Evolutionary conservation across 1,140 invertebrate species (phyloP).

Genomic region (Conus betulinus): DNA sequence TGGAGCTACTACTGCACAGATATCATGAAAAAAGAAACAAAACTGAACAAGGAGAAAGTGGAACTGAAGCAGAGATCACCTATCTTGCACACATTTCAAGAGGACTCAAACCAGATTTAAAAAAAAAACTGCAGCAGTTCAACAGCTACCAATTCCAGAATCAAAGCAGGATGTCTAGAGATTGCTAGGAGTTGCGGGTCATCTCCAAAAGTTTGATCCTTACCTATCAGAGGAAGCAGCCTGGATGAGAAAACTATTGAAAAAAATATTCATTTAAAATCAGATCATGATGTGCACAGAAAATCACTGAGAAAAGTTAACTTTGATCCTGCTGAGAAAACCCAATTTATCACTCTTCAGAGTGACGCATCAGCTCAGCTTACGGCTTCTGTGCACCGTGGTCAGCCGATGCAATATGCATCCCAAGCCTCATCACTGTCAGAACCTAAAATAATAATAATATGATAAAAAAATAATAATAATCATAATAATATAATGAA

Average conservation of each 20-base stretch:
- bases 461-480: no score
- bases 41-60: no score
- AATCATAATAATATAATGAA: slow-evolving; percentile 65
- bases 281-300: slow-evolving; percentile 30
- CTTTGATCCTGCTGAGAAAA: neutral
- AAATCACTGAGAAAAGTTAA: slow-evolving; percentile 1
- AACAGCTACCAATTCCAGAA: no score
- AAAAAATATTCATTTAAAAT: slow-evolving; percentile 36
- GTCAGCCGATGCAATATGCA: slow-evolving; percentile 71
- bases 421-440: slow-evolving; percentile 55
- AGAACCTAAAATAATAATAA: no score
- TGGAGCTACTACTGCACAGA: no score
- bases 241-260: slow-evolving; percentile 47
- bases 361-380: neutral
- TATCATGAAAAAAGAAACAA: no score
- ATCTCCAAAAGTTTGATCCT: slow-evolving; percentile 64
- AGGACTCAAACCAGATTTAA: neutral
- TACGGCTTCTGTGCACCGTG: neutral
- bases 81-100: slow-evolving; percentile 44
- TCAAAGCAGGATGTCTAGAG: slow-evolving; percentile 36
- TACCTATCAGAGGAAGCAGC: slow-evolving; percentile 67
- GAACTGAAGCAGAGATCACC: slow-evolving; percentile 21
- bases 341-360: neutral
- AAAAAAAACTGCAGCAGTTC: slow-evolving; percentile 29
- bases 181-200: slow-evolving; percentile 70